Conservation (phyloP, 1,140 invertebrate species). For the Ooceraea biroi region DNA sequence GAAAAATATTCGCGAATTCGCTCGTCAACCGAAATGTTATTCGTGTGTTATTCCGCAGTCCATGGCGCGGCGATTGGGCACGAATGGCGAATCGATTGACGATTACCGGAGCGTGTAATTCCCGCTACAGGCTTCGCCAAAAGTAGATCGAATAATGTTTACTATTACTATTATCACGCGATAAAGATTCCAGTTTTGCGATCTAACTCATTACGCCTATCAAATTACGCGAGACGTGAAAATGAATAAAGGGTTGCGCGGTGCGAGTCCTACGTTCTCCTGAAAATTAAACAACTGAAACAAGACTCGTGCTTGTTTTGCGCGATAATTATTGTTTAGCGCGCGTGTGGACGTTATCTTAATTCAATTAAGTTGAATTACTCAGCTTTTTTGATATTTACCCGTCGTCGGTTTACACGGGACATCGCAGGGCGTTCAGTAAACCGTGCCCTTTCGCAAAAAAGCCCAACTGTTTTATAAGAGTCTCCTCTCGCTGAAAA, state of each 20-base stretch:
- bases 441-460: neutral
- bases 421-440: neutral
- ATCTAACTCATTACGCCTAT: slow-evolving; percentile 30
- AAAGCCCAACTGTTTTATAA: neutral
- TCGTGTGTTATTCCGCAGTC: slow-evolving; percentile 34
- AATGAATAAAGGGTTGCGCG: slow-evolving; percentile 1
- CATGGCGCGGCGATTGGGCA: slow-evolving; percentile 73
- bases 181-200: slow-evolving; percentile 17
- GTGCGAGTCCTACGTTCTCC: neutral
- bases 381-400: neutral
- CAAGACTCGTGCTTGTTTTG: neutral
- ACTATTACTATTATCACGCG: slow-evolving; percentile 4
- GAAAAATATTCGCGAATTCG: slow-evolving; percentile 40
- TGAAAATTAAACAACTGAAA: neutral
- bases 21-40: slow-evolving; percentile 34
- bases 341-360: neutral
- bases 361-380: too few relatives aligned
- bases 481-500: neutral
- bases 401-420: too few relatives aligned
- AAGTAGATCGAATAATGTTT: slow-evolving; percentile 56
- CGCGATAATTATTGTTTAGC: neutral
- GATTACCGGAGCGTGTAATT: slow-evolving; percentile 74
- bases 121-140: slow-evolving; percentile 62
- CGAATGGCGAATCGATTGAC: slow-evolving; percentile 79
- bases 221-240: slow-evolving; percentile 11